These are phyloP conservation scores for Zaprionus bogoriensis DNA, from an alignment of 2,888 invertebrate genomes.

Conservation along the genomic window DNA sequence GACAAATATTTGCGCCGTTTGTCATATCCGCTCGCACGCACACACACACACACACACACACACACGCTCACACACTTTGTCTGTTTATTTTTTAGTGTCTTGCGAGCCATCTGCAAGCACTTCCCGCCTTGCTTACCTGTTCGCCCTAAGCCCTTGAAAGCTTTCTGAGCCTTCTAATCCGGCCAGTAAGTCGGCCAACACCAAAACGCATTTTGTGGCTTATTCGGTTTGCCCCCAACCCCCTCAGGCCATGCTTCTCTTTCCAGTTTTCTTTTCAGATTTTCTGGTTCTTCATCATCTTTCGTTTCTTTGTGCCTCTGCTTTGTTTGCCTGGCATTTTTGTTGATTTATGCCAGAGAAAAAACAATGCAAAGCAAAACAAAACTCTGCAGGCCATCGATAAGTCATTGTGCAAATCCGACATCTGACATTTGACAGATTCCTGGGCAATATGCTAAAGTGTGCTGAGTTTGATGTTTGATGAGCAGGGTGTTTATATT, in stretches of 20 bases:
- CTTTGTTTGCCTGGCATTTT: slow-evolving; percentile 8
- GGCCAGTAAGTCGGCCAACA: slow-evolving; percentile 62
- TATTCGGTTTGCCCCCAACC: slow-evolving; percentile 40
- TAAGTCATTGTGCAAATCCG: too few species aligned
- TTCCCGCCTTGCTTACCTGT: slow-evolving; percentile 30
- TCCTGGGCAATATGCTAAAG: too few species aligned
- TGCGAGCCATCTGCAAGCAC: slow-evolving; percentile 31
- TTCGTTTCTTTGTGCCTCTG: neutral
- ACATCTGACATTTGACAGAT: too few species aligned
- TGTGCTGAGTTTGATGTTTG: too few species aligned
- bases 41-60: neutral
- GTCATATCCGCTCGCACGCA: slow-evolving; percentile 16
- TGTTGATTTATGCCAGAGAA: slow-evolving; percentile 28
- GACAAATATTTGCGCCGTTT: slow-evolving; percentile 46
- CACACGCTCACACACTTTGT: neutral
- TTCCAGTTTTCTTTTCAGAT: slow-evolving; percentile 10
- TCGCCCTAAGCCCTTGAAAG: slow-evolving; percentile 54
- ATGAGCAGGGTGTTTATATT: too few species aligned
- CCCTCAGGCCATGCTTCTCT: neutral
- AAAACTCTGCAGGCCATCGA: slow-evolving; percentile 17
- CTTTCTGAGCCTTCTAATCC: slow-evolving; percentile 55
- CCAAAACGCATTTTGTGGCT: slow-evolving; percentile 66
- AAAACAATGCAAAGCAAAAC: too few species aligned
- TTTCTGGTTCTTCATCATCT: neutral
- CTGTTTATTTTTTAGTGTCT: slow-evolving; percentile 20